These are phyloP conservation scores for Acholoe squamosa DNA, from an alignment of 2,888 invertebrate species.

Conservation along the genomic window DNA sequence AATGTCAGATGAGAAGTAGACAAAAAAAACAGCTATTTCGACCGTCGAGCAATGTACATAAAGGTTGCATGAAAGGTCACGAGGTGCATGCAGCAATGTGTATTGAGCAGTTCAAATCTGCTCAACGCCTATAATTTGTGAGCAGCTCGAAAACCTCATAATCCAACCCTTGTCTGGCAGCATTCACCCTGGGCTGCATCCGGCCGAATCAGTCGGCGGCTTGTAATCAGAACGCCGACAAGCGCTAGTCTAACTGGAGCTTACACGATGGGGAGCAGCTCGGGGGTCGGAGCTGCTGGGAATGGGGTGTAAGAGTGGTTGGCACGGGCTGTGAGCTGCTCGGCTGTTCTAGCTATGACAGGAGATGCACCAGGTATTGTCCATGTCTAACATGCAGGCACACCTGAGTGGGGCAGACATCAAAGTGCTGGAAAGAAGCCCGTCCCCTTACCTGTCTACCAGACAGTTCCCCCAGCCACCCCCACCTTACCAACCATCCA, in stretches of 20 bases:
- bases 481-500: not conserved
- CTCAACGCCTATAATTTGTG: slow-evolving; percentile 10
- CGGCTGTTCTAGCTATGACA: not conserved
- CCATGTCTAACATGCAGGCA: not conserved
- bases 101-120: not conserved
- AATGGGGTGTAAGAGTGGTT: not conserved
- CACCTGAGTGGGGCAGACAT: slow-evolving; percentile 1
- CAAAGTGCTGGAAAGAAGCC: not conserved
- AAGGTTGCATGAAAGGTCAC: not conserved
- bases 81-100: not conserved
- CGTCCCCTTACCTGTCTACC: not conserved
- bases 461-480: not conserved
- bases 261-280: not conserved
- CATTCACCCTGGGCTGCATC: not conserved
- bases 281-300: not conserved
- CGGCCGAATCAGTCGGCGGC: not conserved
- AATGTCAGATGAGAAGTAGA: not conserved
- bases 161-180: slow-evolving; percentile 24
- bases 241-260: slow-evolving; percentile 13
- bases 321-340: not conserved
- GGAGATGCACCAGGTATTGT: not conserved
- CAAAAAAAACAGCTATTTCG: not conserved
- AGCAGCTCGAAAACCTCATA: slow-evolving; percentile 9
- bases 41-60: no score
- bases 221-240: slow-evolving; percentile 11